Base-by-base conservation (phyloP, 1,140 invertebrate species). In the Dendrolimus punctatus region DNA sequence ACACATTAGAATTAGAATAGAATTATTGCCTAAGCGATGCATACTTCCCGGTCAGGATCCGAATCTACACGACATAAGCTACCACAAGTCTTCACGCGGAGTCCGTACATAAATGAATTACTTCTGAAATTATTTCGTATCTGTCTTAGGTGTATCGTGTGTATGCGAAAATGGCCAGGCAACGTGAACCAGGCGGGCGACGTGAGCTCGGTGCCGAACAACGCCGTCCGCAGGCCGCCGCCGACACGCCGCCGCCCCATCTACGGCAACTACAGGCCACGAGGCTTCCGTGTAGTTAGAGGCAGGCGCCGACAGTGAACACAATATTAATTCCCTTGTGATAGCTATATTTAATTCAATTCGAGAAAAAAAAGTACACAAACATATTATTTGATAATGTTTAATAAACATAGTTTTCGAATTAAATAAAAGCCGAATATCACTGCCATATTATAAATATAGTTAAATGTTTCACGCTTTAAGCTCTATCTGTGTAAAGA, bases 61-160 rank as follows among this genome's bases (percentile, higher is more conserved):
- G 23, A 23, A 23, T 3, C 1, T 23, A 23, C 23, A 23, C 23
- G 23, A 23, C 3, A 23, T 23, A 23, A 23, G 23, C 1, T 23
- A 23, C 23, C 23, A 23, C 23, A 23, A 23, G 1, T 23, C 3
- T 23, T 23, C 23, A 23, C 23, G 23, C 1, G 3, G 23, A 23
- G 23, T 23, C 23, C 38, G 23, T 8, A 38, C 39, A 42, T n/a
- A 50, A 7, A 46, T 40, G n/a, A 45, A 57, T 43, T 43, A n/a
- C 39, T 46, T 49, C 46, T 46, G 8, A 10, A 48, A 42, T 45
- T 8, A 45, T 46, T 50, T 47, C 46, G 5, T 39, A 58, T 57
- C 37, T 50, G 23, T 39, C 43, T 0, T 52, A 87, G 86, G 58
- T 88, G 86, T 64, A 50, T 80, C 37, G 86, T 88, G 10, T 88